Percentiles rank a stretch among this genome's conserved stretches.
These are phyloP conservation scores for Axea sp. DNA, from an alignment of 2,888 invertebrate genomes.

Conservation along the genomic window DNA sequence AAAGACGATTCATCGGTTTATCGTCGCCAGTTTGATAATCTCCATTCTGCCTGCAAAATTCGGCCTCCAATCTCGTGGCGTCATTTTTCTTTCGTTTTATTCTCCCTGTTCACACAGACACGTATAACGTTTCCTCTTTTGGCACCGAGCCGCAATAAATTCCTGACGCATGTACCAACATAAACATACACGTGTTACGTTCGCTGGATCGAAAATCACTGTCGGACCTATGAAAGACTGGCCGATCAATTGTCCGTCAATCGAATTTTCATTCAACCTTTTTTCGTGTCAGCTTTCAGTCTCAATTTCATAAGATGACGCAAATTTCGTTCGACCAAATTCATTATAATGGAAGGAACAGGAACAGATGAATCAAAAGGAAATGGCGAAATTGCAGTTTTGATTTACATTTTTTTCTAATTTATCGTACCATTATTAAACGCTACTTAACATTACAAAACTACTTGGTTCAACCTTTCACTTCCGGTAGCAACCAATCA, in stretches of 20 bases:
- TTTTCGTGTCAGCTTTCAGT: too few relatives aligned
- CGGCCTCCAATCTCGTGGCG: conserved; percentile 20
- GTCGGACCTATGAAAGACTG: conserved; percentile 27
- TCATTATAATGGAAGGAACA: too few relatives aligned
- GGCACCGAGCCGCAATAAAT: conserved; percentile 67
- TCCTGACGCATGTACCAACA: conserved; percentile 59
- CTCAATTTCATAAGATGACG: conserved; percentile 9
- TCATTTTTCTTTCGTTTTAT: conserved; percentile 43
- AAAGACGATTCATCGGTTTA: conserved; percentile 36
- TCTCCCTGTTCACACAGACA: conserved; percentile 37
- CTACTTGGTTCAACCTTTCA: too few relatives aligned
- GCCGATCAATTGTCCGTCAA: conserved; percentile 35
- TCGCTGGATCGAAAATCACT: conserved; percentile 44
- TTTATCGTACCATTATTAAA: too few relatives aligned
- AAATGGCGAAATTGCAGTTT: too few relatives aligned
- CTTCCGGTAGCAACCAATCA: too few relatives aligned
- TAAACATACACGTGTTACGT: conserved; percentile 55
- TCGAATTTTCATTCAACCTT: conserved; percentile 20
- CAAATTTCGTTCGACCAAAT: too few relatives aligned
- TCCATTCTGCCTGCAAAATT: conserved; percentile 32
- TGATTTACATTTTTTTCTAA: too few relatives aligned
- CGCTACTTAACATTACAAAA: too few relatives aligned
- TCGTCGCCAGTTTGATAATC: conserved; percentile 37
- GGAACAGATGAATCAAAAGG: too few relatives aligned
- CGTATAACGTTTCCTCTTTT: conserved; percentile 58